Base-by-base conservation (phyloP, 2,888 invertebrate genomes). In the Mesorhabditis sp. region DNA sequence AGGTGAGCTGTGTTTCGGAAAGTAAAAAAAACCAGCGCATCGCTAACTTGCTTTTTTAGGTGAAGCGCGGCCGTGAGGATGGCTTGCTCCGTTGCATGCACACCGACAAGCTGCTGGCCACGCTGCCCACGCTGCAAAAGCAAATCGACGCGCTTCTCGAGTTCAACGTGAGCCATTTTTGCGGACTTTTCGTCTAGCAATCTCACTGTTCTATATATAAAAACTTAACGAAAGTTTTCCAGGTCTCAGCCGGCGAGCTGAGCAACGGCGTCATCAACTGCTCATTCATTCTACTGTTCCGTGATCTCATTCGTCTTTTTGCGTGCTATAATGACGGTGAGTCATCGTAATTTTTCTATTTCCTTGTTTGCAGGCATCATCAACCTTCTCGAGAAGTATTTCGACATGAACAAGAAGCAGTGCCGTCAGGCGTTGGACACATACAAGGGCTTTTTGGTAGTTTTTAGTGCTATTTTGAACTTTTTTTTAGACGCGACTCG, bases 251-350 rank as follows among this genome's bases (percentile, higher is more conserved):
- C 81, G 94, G 94, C 87, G 97, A 98, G 87, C 91, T 98, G 87
- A 94, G 93, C 84, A 98, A 98, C 87, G 95, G 96, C 74, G 96
- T 98, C 83, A 96, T 99, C 88, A 97, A 95, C 87, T 95, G 96
- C 90, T 93, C 94, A 86, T 99, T 98, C 88, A 95, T 98, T 93
- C 90, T 99, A 80, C 90, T 99, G 74, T 99, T 98, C 89, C 91
- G 97, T 87, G 98, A 99, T 90, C 91, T 99, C 86, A 99, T 99
- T 86, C 91, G 98, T 77, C 90, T 98, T 81, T 98, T 98, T 89
- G 98, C 98, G 74, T 96, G 97, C 88, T 98, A 98, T 90, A 99
- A 99, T 88, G 98, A 98, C 88, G 98, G 96, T 80, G 94, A 97
- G 83, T 98, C 97, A 5, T 42, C 28, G 13, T 45, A 13, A 68